These are phyloP conservation scores for Sinodicranocentrus sp. DNA, from an alignment of 2,888 invertebrate genomes.

Conservation along the genomic window DNA sequence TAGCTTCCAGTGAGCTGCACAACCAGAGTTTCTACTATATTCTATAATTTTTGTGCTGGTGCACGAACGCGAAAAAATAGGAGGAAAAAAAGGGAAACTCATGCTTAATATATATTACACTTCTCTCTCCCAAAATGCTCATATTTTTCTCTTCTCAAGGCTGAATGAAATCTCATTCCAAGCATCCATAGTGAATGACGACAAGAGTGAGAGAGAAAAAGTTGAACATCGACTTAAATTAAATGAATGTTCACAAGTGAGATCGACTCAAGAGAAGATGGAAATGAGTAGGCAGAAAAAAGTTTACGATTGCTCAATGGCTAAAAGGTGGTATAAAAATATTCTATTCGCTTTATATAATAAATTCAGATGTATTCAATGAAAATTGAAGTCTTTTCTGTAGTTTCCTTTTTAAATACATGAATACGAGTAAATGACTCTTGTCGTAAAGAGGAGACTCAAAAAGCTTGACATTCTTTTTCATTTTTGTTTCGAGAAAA, in stretches of 20 bases:
- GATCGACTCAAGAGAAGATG: conserved; percentile 42
- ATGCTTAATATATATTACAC: not conserved
- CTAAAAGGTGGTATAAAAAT: not conserved
- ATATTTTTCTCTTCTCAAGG: conserved; percentile 31
- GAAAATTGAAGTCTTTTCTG: not conserved
- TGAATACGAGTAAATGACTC: not conserved
- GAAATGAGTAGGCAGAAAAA: conserved; percentile 51
- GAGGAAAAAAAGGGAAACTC: conserved; percentile 21
- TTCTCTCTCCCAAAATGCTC: not conserved
- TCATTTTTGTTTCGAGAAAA: not conserved
- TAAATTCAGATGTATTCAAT: too few species aligned
- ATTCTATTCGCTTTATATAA: conserved; percentile 12
- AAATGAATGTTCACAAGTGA: conserved; percentile 59
- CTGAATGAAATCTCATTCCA: conserved; percentile 36
- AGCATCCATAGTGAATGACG: conserved; percentile 35
- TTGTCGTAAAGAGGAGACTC: too few species aligned
- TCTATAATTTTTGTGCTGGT: conserved; percentile 6
- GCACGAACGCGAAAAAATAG: conserved; percentile 48
- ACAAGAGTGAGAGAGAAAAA: conserved; percentile 40
- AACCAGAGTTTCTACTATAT: too few species aligned
- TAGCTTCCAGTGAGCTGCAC: conserved; percentile 21
- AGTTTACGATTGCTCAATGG: not conserved
- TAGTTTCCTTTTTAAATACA: not conserved
- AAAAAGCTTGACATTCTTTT: not conserved
- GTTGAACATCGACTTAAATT: conserved; percentile 60